These are phyloP conservation scores for Rynchops niger DNA, from an alignment of 2,113 vertebrate species.

Conservation along the genomic window DNA sequence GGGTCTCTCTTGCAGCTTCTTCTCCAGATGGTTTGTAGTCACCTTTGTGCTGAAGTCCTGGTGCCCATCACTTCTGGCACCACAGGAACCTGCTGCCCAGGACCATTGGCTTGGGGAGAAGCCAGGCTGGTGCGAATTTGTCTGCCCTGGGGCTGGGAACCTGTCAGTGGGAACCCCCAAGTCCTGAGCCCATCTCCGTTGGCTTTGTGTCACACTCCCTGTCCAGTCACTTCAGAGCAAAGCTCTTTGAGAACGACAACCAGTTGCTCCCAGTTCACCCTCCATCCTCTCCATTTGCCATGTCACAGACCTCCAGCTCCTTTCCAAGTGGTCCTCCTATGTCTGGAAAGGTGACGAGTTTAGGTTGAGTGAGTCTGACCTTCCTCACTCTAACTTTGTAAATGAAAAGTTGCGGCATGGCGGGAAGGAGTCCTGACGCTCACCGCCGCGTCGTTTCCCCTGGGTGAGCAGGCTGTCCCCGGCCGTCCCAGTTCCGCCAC, in stretches of 20 bases:
- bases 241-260: not conserved
- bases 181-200: not conserved
- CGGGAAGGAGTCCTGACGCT: accelerated
- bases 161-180: accelerated
- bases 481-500: accelerated
- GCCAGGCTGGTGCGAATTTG: not conserved
- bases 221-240: not conserved
- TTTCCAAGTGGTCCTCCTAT: not conserved
- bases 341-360: not conserved
- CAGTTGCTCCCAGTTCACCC: not conserved
- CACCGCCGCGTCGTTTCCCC: accelerated
- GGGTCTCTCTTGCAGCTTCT: not conserved
- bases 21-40: not conserved
- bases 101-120: not conserved
- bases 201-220: not conserved
- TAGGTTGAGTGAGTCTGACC: not conserved
- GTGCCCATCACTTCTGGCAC: not conserved
- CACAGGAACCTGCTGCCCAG: not conserved
- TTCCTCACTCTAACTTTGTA: not conserved
- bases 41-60: not conserved
- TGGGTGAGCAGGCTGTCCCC: not conserved
- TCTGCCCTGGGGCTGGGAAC: not conserved
- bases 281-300: not conserved
- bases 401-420: accelerated
- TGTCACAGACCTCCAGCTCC: not conserved